Evolutionary conservation across 1,140 invertebrate species (phyloP).

Genomic region (Chironomus tepperi): DNA sequence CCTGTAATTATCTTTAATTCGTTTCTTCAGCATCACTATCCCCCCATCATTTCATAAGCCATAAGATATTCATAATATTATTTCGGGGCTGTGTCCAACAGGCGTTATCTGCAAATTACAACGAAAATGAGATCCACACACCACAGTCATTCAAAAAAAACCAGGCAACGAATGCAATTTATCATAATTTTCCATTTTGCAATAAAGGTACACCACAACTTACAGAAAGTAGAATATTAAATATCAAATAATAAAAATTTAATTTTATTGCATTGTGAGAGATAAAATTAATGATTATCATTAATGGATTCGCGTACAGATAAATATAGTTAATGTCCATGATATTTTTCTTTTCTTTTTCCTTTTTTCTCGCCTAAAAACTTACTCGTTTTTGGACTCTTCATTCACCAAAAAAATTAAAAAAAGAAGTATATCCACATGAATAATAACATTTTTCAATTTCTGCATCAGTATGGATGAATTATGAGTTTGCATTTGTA

Average conservation of each 20-base stretch:
- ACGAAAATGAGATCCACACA: not conserved
- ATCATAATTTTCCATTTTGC: constrained; percentile 5
- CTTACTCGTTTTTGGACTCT: not conserved
- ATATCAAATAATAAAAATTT: not conserved
- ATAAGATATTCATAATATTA: not conserved
- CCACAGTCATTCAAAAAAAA: not conserved
- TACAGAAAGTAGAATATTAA: not conserved
- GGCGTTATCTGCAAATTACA: constrained; percentile 22
- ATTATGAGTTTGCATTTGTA: not conserved
- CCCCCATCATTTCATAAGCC: not conserved
- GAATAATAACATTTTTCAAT: not conserved
- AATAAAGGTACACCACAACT: not conserved
- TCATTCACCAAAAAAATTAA: not conserved
- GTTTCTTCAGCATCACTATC: not conserved
- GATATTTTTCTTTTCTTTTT: not conserved
- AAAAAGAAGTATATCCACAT: not conserved
- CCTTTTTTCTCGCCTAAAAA: not conserved
- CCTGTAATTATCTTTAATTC: constrained; percentile 18
- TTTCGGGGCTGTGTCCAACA: not conserved
- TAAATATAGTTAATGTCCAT: not conserved
- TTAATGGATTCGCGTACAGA: not conserved
- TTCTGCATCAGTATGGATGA: not conserved
- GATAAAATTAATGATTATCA: constrained; percentile 7
- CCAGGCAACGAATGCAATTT: not conserved
- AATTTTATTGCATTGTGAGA: not conserved